phyloP scores from a whole-genome alignment of 2,797 vertebrate species.

The Picus viridis region DNA sequence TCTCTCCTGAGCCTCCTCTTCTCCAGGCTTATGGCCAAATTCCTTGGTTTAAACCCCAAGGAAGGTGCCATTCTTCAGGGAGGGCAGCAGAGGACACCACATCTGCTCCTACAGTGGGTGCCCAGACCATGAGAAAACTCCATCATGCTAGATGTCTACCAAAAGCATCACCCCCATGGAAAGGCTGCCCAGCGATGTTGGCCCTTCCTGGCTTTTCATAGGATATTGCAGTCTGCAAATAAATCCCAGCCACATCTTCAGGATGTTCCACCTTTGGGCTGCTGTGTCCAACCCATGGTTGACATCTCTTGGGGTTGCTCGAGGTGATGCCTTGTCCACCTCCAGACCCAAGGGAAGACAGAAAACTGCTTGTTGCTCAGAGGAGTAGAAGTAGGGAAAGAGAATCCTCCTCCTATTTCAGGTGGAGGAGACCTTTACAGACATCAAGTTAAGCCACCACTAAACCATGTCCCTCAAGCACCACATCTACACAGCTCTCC shows the following conservation, averaged over 20 bases:
- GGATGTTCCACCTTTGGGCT: background rate
- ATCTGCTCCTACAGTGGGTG: background rate
- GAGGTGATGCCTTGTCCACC: background rate
- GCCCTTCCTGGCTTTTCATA: background rate
- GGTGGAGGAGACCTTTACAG: too few relatives aligned
- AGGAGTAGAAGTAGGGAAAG: background rate
- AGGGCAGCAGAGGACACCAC: background rate
- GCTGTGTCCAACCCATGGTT: rapidly evolving
- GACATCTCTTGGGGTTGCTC: background rate
- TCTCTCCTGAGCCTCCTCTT: too few relatives aligned
- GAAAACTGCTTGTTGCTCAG: background rate
- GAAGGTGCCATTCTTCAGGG: background rate
- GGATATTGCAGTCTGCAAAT: background rate
- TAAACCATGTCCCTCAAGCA: too few relatives aligned
- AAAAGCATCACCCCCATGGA: rapidly evolving
- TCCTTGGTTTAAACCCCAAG: rapidly evolving
- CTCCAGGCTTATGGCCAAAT: background rate
- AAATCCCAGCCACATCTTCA: background rate
- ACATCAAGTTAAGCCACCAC: too few relatives aligned
- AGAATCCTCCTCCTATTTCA: background rate
- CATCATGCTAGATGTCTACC: rapidly evolving
- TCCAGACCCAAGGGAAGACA: background rate
- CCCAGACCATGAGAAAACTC: background rate
- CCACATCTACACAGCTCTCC: too few relatives aligned
- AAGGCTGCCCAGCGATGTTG: background rate